These are phyloP conservation scores for Trachurus trachurus DNA, from an alignment of 2,797 vertebrate genomes.

Conservation along the genomic window DNA sequence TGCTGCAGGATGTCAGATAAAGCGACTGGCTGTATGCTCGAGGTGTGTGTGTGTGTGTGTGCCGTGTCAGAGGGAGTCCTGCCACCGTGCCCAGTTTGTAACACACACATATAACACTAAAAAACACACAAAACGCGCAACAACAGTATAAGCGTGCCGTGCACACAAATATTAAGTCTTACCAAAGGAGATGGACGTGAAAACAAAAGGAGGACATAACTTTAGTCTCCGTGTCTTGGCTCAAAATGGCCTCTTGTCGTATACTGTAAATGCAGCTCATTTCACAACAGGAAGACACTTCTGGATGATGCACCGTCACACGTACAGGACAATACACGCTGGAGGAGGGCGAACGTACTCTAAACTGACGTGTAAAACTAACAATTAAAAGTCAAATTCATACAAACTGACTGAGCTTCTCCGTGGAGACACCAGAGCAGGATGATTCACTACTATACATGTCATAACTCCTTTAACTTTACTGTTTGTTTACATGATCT, in stretches of 20 bases:
- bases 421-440: too few relatives aligned
- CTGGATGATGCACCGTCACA: constrained; percentile 10
- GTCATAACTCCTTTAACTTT: too few relatives aligned
- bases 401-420: too few relatives aligned
- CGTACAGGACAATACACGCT: constrained; percentile 11
- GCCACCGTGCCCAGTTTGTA: constrained; percentile 3
- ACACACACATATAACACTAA: not conserved
- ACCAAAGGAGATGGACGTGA: not conserved
- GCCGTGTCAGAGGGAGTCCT: not conserved
- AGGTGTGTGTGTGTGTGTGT: constrained; percentile 15
- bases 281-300: constrained; percentile 55
- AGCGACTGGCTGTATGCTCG: constrained; percentile 10
- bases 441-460: too few relatives aligned
- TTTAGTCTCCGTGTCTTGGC: not conserved
- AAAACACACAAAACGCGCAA: not conserved
- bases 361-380: too few relatives aligned
- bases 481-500: too few relatives aligned
- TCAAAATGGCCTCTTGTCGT: constrained; percentile 51
- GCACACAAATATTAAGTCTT: constrained; percentile 3
- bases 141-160: not conserved
- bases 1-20: constrained; percentile 69
- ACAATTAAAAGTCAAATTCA: too few relatives aligned
- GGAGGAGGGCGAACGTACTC: too few relatives aligned
- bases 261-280: constrained; percentile 40
- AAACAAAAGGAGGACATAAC: not conserved